A percentile compares a stretch with the other conserved stretches of the same genome.
These are phyloP conservation scores for Diachrysia chrysitis DNA, from an alignment of 2,888 invertebrate genomes.

Conservation along the genomic window DNA sequence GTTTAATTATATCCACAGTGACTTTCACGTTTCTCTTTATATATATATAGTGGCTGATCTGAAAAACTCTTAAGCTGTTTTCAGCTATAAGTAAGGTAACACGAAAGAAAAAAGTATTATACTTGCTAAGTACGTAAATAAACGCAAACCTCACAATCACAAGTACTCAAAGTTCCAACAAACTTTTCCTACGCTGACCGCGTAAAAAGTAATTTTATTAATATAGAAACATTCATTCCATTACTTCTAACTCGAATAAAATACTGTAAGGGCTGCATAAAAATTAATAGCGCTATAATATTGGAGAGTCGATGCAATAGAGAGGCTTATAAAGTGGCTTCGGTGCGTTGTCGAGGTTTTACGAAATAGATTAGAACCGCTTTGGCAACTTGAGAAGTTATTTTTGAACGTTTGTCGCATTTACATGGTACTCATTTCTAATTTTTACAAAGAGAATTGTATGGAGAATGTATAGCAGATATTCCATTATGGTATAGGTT, in stretches of 20 bases:
- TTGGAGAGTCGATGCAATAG: slow-evolving; percentile 6
- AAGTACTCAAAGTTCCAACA: too few relatives aligned
- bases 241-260: slow-evolving; percentile 13
- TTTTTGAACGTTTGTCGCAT: not conserved
- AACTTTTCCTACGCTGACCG: not conserved
- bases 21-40: too few relatives aligned
- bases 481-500: too few relatives aligned
- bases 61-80: not conserved
- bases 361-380: not conserved
- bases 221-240: slow-evolving; percentile 19
- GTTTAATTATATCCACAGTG: too few relatives aligned
- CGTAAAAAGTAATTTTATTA: slow-evolving; percentile 33
- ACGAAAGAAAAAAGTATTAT: not conserved
- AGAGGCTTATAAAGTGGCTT: not conserved
- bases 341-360: not conserved
- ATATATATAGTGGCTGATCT: too few relatives aligned
- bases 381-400: not conserved
- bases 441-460: too few relatives aligned
- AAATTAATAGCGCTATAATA: slow-evolving; percentile 18
- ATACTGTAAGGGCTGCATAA: slow-evolving; percentile 23
- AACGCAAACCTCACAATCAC: not conserved
- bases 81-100: not conserved
- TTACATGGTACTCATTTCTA: too few relatives aligned
- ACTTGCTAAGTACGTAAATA: not conserved
- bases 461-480: too few relatives aligned